Evolutionary conservation across 2,888 invertebrate genomes (phyloP).

Genomic region (Cryptosula pallasiana): DNA sequence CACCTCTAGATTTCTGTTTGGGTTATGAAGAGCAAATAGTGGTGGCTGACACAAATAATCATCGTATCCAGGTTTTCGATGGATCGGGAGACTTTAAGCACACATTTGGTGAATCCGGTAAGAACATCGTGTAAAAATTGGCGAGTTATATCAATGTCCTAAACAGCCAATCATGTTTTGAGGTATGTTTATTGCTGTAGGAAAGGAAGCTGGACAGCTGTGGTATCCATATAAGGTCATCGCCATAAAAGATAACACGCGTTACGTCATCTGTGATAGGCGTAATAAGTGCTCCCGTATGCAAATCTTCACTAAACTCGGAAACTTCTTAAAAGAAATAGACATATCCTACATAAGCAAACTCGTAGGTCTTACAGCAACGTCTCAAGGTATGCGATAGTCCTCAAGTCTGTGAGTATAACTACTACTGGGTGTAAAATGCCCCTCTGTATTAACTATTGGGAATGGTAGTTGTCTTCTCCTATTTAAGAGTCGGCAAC

Average conservation of each 20-base stretch:
- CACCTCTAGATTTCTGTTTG: slow-evolving; percentile 93
- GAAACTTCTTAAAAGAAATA: slow-evolving; percentile 91
- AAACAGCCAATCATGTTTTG: background rate
- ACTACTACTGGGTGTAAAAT: no score
- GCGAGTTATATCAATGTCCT: background rate
- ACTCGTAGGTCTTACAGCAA: slow-evolving; percentile 87
- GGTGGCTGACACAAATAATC: slow-evolving; percentile 95
- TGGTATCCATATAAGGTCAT: slow-evolving; percentile 97
- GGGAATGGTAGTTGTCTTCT: no score
- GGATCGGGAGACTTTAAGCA: slow-evolving; percentile 93
- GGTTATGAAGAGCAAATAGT: slow-evolving; percentile 92
- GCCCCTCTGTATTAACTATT: no score
- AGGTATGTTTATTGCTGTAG: no score
- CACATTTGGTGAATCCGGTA: slow-evolving; percentile 89
- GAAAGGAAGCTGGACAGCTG: slow-evolving; percentile 80
- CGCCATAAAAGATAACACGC: slow-evolving; percentile 48
- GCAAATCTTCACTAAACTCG: slow-evolving; percentile 94
- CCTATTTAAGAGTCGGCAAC: no score
- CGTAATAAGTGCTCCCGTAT: slow-evolving; percentile 92
- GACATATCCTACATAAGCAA: slow-evolving; percentile 62
- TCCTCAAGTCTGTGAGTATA: no score
- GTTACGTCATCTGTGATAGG: slow-evolving; percentile 86
- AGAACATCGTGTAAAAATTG: slow-evolving; percentile 46
- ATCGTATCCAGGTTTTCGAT: slow-evolving; percentile 98
- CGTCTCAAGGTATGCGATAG: slow-evolving; percentile 68